These are phyloP conservation scores for Cordylochernes scorpioides DNA, from an alignment of 2,888 invertebrate genomes.

Conservation along the genomic window DNA sequence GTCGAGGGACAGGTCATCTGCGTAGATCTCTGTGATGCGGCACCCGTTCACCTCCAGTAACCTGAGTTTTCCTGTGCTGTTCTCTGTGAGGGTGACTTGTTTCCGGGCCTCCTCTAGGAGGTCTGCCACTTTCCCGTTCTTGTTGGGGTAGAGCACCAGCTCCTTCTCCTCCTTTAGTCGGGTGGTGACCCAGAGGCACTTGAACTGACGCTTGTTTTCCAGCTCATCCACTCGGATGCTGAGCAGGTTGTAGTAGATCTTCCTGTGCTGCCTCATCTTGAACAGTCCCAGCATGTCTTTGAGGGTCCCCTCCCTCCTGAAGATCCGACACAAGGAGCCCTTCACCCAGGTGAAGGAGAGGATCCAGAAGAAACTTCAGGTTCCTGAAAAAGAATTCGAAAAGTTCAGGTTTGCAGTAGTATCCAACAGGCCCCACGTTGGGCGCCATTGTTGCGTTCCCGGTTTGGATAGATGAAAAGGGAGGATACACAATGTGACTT, in stretches of 20 bases:
- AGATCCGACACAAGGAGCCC: too few relatives aligned
- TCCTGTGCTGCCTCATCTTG: constrained; percentile 70
- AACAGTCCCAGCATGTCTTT: constrained; percentile 63
- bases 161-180: constrained; percentile 76
- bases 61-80: constrained; percentile 56
- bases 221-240: constrained; percentile 87
- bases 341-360: too few relatives aligned
- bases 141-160: constrained; percentile 81
- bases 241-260: constrained; percentile 73
- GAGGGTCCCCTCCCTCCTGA: constrained; percentile 62
- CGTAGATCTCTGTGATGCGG: constrained; percentile 33
- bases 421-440: too few relatives aligned
- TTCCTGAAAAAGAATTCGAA: too few relatives aligned
- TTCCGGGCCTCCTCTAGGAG: constrained; percentile 77
- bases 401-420: too few relatives aligned
- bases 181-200: constrained; percentile 37
- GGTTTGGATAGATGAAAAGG: too few relatives aligned
- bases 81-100: constrained; percentile 49
- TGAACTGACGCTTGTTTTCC: constrained; percentile 84
- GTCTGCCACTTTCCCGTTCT: constrained; percentile 65
- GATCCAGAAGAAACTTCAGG: too few relatives aligned
- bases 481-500: too few relatives aligned
- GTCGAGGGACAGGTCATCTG: constrained; percentile 41
- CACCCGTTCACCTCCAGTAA: constrained; percentile 26
- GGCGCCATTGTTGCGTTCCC: too few relatives aligned